phyloP scores from a whole-genome alignment of 2,113 vertebrate genomes.

The Spheniscus mendiculus region DNA sequence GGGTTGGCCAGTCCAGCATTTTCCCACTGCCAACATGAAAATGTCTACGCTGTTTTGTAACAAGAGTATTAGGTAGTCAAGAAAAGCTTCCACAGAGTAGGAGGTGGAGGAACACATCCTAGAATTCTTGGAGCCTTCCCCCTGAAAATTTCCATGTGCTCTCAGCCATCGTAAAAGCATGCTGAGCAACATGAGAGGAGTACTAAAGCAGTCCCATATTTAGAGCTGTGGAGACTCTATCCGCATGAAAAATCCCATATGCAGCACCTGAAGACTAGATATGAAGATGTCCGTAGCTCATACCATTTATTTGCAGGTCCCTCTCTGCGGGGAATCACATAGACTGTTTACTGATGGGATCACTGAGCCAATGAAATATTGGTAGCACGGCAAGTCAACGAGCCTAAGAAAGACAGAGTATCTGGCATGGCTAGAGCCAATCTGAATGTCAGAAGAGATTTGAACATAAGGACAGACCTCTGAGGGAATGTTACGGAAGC shows the following conservation, averaged over 20 bases:
- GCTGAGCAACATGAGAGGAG: neutral
- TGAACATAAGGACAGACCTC: neutral
- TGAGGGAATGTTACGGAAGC: too few species aligned
- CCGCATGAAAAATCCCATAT: neutral
- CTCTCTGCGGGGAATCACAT: neutral
- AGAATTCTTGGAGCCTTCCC: neutral
- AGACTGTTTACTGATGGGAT: neutral
- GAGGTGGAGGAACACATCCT: neutral
- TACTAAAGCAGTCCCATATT: neutral
- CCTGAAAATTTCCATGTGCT: neutral
- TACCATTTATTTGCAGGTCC: neutral
- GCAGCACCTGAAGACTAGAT: neutral
- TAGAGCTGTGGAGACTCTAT: neutral
- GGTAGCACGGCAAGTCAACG: neutral
- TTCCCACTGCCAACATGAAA: neutral
- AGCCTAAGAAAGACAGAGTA: neutral
- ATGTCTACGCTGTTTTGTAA: accelerated
- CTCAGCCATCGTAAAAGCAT: neutral
- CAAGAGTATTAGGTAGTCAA: neutral
- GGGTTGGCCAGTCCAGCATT: neutral
- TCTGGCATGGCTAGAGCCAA: neutral
- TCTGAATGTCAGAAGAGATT: neutral
- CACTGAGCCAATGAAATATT: neutral
- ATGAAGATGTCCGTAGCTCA: neutral
- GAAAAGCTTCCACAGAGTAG: neutral